Evolutionary conservation across 30 jellyfish, hydroid and myxozoan species (phyloP).

Genomic region (Aurelia sp.): DNA sequence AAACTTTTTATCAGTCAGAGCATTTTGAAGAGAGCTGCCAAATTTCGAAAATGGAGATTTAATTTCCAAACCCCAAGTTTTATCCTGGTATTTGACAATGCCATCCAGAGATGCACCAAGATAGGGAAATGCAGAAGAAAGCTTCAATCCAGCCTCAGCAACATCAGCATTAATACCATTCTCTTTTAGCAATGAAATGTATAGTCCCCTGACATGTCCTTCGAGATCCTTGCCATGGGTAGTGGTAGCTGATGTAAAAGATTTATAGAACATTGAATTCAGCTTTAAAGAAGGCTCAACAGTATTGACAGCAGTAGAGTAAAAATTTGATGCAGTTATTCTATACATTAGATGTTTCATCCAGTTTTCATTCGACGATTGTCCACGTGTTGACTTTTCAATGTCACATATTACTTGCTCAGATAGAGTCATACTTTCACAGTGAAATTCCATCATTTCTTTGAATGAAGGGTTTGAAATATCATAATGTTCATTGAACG

Average conservation of each 20-base stretch:
- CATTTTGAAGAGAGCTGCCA: conserved; percentile 9
- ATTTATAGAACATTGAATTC: conserved; percentile 34
- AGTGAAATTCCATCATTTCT: conserved; percentile 48
- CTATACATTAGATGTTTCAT: conserved; percentile 27
- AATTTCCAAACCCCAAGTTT: conserved; percentile 31
- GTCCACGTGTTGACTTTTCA: conserved; percentile 43
- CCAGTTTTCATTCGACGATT: conserved; percentile 27
- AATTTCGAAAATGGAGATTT: conserved; percentile 39
- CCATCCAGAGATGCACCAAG: conserved; percentile 68
- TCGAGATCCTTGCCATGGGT: conserved; percentile 50
- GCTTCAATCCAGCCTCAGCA: conserved; percentile 30
- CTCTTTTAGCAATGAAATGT: conserved; percentile 17
- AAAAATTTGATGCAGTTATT: conserved; percentile 59
- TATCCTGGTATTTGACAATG: conserved; percentile 19
- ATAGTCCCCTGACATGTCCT: conserved; percentile 41
- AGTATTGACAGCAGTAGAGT: conserved; percentile 58
- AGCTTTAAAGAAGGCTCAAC: conserved; percentile 56
- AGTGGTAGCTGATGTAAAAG: conserved; percentile 37
- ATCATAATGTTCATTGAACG: conserved; percentile 51
- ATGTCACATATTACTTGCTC: conserved; percentile 7
- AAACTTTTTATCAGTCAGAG: conserved; percentile 16
- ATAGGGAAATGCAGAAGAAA: conserved; percentile 30
- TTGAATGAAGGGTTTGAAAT: conserved; percentile 31
- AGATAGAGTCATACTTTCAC: background rate
- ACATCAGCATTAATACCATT: conserved; percentile 27